Evolutionary conservation across 2,113 vertebrate species (phyloP).

Genomic region (Cochlearius cochlearius): DNA sequence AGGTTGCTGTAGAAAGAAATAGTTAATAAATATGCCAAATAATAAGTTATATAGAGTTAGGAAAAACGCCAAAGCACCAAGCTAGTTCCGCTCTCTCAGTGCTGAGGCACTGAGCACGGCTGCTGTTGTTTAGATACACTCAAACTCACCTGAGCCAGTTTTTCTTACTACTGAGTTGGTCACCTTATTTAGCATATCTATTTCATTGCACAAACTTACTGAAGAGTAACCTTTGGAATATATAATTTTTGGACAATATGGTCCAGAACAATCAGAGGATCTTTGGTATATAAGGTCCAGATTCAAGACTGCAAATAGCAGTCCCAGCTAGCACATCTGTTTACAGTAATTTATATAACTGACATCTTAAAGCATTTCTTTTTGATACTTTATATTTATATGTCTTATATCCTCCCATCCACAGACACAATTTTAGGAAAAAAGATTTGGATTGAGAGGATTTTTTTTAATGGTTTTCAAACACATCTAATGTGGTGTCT

Average conservation of each 20-base stretch:
- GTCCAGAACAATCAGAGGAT: background rate
- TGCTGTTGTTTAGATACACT: background rate
- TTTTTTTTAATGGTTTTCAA: background rate
- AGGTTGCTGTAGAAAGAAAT: background rate
- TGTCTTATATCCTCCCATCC: background rate
- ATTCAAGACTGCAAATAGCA: background rate
- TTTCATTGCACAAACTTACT: background rate
- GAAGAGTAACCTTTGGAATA: background rate
- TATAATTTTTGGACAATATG: background rate
- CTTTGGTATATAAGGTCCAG: background rate
- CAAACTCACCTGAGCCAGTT: background rate
- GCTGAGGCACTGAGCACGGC: accelerated
- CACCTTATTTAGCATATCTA: background rate
- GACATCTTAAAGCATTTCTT: background rate
- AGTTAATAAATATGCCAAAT: background rate
- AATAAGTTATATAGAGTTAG: background rate
- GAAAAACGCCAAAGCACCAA: background rate
- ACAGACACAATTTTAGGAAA: background rate
- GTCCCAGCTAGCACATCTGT: background rate
- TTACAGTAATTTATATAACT: background rate
- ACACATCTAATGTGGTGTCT: background rate
- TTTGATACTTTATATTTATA: background rate
- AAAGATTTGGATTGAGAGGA: background rate
- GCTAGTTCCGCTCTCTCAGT: background rate
- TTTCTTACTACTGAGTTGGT: background rate